Evolutionary conservation across 1,140 invertebrate species (phyloP), one percentile per base, ranked within the genome.

Genomic region (Drosophila yakuba): DNA sequence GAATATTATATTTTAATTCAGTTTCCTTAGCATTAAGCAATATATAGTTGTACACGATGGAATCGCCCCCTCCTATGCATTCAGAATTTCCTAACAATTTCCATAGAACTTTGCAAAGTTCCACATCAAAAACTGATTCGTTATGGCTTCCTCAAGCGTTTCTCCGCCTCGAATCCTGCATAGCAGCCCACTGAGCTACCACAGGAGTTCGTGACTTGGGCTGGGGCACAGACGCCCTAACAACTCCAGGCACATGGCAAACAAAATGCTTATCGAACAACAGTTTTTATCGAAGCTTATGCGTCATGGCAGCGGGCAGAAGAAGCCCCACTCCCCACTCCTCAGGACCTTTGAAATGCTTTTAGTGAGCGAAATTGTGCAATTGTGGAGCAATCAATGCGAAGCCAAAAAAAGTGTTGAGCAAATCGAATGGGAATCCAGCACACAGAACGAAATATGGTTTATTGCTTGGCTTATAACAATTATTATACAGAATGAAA

Each of bases 281-380:
- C 71, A 83, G 81, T 86, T 86, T 88, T 83, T 83, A 86, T 88
- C 84, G 83, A 60, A 66, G 84, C 84, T 88, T 89, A 83, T 89
- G 44, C 63, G 79, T 63, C 84, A 89, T 88, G 84, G 67, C 76
- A 88, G 67, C 72, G 39, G 60, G 38, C 59, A 38, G 32, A 63
- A 35, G 66, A 80, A 76, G 72, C 80, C 68, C 77, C 69, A 51
- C 56, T 66, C 63, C 63, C 25, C 20, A 20, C 20, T 20, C 20
- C 20, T 2, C 59, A 66, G 61, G 43, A 60, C 41, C 67, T 82
- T 50, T 54, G 52, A 63, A 59, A 80, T 79, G 79, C 83, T 88
- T 83, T 83, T 72, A 88, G 71, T 55, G 45, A 78, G 75, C 59
- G 60, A 78, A 90, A 90, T 89, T 90, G 85, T 85, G 77, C 85